These are phyloP conservation scores for Nematostella vectensis DNA, from an alignment of 92 coral and sea anemone species.

Conservation along the genomic window DNA sequence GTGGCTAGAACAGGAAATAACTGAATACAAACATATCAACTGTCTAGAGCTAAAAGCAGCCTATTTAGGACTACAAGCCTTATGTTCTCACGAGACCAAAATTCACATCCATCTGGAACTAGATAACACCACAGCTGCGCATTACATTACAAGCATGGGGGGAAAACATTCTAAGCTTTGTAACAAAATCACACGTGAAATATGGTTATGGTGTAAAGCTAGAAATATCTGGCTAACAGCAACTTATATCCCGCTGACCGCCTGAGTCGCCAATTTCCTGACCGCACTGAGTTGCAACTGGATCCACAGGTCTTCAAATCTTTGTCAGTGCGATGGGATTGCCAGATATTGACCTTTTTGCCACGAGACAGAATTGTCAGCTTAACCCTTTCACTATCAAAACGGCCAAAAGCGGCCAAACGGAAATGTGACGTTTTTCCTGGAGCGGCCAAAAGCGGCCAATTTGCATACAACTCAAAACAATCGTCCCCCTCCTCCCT, in stretches of 20 bases:
- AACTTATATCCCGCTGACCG: conserved; percentile 19
- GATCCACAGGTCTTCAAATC: conserved; percentile 6
- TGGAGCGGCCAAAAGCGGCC: no score
- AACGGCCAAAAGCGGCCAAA: no score
- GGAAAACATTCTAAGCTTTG: conserved; percentile 21
- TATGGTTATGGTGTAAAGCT: conserved; percentile 27
- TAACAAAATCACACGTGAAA: conserved; percentile 18
- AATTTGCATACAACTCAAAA: no score
- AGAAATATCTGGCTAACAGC: conserved; percentile 33
- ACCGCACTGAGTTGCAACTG: conserved; percentile 23
- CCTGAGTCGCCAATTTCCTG: conserved; percentile 7
- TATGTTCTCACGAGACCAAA: conserved; percentile 17
- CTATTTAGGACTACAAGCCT: conserved; percentile 23
- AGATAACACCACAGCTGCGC: conserved; percentile 33
- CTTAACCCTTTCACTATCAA: no score
- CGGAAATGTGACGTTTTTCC: no score
- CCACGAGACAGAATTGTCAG: conserved; percentile 15
- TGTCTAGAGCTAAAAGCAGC: conserved; percentile 36
- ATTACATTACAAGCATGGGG: conserved; percentile 25
- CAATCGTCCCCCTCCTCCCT: no score
- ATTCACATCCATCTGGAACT: conserved; percentile 28
- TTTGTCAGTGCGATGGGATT: conserved; percentile 2
- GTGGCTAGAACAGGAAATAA: conserved; percentile 16
- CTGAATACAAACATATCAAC: conserved; percentile 11
- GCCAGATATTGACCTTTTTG: conserved; percentile 28